These are phyloP conservation scores for Drosophila repleta DNA, from an alignment of 1,140 invertebrate species.

Conservation along the genomic window DNA sequence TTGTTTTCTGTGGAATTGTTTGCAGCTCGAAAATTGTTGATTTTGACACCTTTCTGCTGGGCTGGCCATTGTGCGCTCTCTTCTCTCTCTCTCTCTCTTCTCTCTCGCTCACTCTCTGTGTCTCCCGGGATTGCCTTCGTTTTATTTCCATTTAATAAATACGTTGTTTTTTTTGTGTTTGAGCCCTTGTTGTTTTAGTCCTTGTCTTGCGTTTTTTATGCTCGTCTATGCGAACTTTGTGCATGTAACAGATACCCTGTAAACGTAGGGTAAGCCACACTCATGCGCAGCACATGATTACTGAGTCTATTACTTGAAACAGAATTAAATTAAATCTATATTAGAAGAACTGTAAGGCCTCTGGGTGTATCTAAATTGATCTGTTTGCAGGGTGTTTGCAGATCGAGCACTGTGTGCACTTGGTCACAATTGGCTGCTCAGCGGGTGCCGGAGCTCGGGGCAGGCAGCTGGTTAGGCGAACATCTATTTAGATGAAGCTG, in stretches of 20 bases:
- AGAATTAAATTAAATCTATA: not conserved
- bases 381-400: conserved; percentile 11
- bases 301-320: no score
- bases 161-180: conserved; percentile 46
- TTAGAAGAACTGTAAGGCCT: no score
- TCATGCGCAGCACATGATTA: no score
- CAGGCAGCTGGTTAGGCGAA: conserved; percentile 44
- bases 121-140: conserved; percentile 37
- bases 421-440: conserved; percentile 23
- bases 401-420: not conserved
- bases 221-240: conserved; percentile 45
- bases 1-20: conserved; percentile 74
- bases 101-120: not conserved
- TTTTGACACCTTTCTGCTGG: conserved; percentile 73
- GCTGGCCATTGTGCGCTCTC: conserved; percentile 33
- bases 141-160: conserved; percentile 79
- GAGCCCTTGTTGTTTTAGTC: conserved; percentile 25
- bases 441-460: conserved; percentile 38
- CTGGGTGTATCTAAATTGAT: no score
- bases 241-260: conserved; percentile 29
- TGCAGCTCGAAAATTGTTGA: conserved; percentile 78
- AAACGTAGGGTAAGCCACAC: not conserved
- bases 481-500: conserved; percentile 53
- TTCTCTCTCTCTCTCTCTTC: not conserved
- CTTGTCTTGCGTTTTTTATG: conserved; percentile 73